Evolutionary conservation across 2,113 vertebrate species (phyloP).

Genomic region (Barnardius zonarius): DNA sequence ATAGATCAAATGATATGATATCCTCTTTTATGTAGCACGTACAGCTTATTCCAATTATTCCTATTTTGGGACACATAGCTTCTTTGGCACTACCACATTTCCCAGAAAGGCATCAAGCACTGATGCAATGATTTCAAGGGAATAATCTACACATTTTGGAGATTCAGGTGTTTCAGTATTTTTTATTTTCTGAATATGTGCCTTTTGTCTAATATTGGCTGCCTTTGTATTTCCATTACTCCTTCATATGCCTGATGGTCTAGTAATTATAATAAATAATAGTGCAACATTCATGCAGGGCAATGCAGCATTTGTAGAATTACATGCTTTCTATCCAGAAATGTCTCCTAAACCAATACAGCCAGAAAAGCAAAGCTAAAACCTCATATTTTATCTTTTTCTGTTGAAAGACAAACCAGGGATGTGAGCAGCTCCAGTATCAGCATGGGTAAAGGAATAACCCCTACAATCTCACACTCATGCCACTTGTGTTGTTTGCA

Average conservation of each 20-base stretch:
- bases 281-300: not conserved
- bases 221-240: not conserved
- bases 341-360: not conserved
- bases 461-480: not conserved
- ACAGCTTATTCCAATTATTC: not conserved
- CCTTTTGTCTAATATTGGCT: not conserved
- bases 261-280: not conserved
- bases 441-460: not conserved
- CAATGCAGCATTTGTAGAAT: not conserved
- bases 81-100: not conserved
- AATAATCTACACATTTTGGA: not conserved
- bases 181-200: not conserved
- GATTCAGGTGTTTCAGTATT: not conserved
- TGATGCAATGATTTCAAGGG: not conserved
- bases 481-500: not conserved
- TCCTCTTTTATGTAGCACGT: not conserved
- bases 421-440: not conserved
- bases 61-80: not conserved
- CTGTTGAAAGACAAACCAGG: not conserved
- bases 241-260: not conserved
- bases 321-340: not conserved
- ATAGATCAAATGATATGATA: not conserved
- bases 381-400: not conserved
- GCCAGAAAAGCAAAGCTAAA: not conserved
- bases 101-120: not conserved